Base-by-base conservation (phyloP, 1,140 invertebrate species). In the Chrysoperla carnea region DNA sequence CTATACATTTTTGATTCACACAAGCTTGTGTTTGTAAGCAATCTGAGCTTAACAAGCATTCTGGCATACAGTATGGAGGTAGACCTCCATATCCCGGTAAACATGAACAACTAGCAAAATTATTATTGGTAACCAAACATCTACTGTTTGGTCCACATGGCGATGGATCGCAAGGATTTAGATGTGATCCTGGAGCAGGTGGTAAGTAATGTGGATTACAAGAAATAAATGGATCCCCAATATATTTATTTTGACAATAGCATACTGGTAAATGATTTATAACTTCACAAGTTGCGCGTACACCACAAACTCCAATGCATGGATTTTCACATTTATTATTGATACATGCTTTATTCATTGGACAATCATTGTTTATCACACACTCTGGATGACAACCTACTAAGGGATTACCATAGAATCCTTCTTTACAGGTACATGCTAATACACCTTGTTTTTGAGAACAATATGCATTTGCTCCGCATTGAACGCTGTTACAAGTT, bases 241-340 rank as follows among this genome's bases (percentile, higher is more conserved):
- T 74, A 43, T 71, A 71, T 31, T 76, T 74, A 39, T 70, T 60
- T 29, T 76, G 70, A 50, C 85, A 90, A 50, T 69, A 81, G 54
- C 85, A 89, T 38, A 84, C 69, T 1, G 84, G 80, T 39, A 75
- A 69, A 53, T 88, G 84, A 52, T 84, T 84, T 1, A 81, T 68
- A 2, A 76, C 75, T 48, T 78, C 70, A 51, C 85, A 89, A 15
- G 73, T 62, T 8, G 85, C 80, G 53, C 73, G 73, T 36, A 75
- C 64, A 37, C 83, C 84, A 57, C 84, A 88, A n/a, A 76, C 75
- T 29, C 77, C 73, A 36, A 64, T 59, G 50, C 85, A 89, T 28
- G 83, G 83, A 63, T 84, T 73, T 41, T 77, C 68, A 55, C 85
- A 90, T 64, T 78, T 83, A 44, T 81, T 78, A 52, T 84, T 85